Evolutionary conservation across 2,113 vertebrate species (phyloP), one percentile per base, ranked within the genome.

Genomic region (Microcebus jonahi): DNA sequence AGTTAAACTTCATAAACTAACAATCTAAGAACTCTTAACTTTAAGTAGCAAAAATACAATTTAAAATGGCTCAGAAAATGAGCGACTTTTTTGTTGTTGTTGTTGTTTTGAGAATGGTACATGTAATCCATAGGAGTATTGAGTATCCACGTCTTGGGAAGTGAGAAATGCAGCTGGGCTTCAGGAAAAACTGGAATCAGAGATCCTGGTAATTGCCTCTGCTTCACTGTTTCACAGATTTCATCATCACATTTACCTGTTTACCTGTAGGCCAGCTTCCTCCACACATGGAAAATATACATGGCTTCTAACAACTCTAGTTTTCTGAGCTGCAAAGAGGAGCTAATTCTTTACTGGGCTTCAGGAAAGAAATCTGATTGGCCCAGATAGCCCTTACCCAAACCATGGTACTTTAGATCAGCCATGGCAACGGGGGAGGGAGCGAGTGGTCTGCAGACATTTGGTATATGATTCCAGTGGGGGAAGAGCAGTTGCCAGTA

Each of bases 31-130:
- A 85, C 55, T 29, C 21, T 94, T 81, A 77, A 61, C 85, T 76
- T 75, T 27, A 86, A 79, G 50, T 50, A 45, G 45, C 39, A 70
- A 94, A 87, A 83, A 31, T 77, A 70, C 18, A 76, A 11, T 65
- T 92, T 73, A 67, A 42, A 90, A 70, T 89, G 31, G 29, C n/a
- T 90, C 57, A 55, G 59, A 85, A 92, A 92, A 50, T 77, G n/a
- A 77, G 34, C 42, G 13, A 1, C 5, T 79, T 8, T 73, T 70
- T 27, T 12, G 57, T 68, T 73, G 27, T 50, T 73, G 27, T 50
- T 50, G 42, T 42, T 42, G 42, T 42, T 53, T 63, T 73, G 13
- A 73, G 57, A 23, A 39, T 23, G 15, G 15, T 31, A 48, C 85
- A 25, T 34, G 3, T 83, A 20, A 90, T 94, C 42, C 77, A 4